Percentiles rank a stretch among this genome's conserved stretches.
Conservation (phyloP, 2,797 vertebrate genomes). For the Pteropus rufus region DNA sequence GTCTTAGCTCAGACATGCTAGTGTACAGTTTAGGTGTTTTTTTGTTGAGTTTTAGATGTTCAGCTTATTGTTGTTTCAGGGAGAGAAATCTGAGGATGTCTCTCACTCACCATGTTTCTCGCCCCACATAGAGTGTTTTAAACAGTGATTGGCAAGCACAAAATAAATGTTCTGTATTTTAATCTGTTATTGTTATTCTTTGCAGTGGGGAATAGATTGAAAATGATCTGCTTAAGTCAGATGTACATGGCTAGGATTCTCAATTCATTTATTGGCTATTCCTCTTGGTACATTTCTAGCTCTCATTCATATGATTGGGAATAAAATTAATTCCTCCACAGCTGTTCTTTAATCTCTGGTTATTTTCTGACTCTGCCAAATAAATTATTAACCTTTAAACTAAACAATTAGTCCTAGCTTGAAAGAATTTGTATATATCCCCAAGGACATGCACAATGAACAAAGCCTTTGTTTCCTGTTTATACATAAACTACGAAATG, state of each 20-base stretch:
- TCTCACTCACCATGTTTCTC: no score
- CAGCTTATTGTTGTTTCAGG: no score
- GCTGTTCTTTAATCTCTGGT: slow-evolving; percentile 67
- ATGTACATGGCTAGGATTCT: background rate
- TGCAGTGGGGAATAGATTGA: background rate
- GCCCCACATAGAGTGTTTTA: background rate
- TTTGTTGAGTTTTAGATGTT: no score
- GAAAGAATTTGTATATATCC: slow-evolving; percentile 51
- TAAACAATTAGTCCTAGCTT: slow-evolving; percentile 51
- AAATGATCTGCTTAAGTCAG: background rate
- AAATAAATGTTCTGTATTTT: background rate
- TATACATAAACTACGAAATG: slow-evolving; percentile 53
- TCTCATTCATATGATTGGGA: slow-evolving; percentile 10
- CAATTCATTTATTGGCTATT: slow-evolving; percentile 10
- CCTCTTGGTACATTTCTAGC: slow-evolving; percentile 46
- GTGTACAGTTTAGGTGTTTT: no score
- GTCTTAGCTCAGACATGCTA: no score
- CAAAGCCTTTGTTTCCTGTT: slow-evolving; percentile 64
- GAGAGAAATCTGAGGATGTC: no score
- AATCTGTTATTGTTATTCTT: background rate
- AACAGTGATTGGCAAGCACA: background rate
- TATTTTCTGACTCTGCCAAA: slow-evolving; percentile 67
- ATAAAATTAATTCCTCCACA: slow-evolving; percentile 53
- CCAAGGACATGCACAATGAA: slow-evolving; percentile 25
- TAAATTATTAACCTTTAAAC: slow-evolving; percentile 66